Conservation (phyloP, 2,797 vertebrate genomes). For the Chiroxiphia lanceolata region DNA sequence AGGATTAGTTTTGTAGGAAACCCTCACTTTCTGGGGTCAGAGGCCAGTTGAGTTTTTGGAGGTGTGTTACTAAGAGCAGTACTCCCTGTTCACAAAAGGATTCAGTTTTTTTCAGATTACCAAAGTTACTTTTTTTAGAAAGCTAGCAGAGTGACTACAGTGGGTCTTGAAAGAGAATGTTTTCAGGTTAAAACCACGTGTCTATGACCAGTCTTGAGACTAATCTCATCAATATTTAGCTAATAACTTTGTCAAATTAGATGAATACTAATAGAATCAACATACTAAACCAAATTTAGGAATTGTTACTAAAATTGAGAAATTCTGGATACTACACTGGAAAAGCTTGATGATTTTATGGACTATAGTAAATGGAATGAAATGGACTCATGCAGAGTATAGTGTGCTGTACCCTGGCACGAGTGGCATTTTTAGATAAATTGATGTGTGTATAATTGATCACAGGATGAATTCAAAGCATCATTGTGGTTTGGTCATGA, state of each 20-base stretch:
- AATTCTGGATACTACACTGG: background rate
- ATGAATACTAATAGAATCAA: background rate
- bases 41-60: background rate
- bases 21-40: background rate
- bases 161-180: background rate
- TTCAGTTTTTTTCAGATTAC: background rate
- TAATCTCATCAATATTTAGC: background rate
- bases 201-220: background rate
- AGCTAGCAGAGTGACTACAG: background rate
- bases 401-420: background rate
- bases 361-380: background rate
- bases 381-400: accelerated
- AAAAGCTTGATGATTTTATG: background rate
- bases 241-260: background rate
- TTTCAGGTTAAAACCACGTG: background rate
- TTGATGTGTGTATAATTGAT: accelerated
- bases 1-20: background rate
- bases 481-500: background rate
- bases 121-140: background rate
- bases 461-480: background rate
- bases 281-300: background rate
- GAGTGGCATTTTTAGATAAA: background rate
- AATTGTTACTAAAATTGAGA: background rate
- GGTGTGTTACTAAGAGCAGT: background rate
- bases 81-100: background rate